Evolutionary conservation across 2,113 vertebrate species (phyloP), one percentile per base, ranked within the genome.

Genomic region (Clinocottus analis): DNA sequence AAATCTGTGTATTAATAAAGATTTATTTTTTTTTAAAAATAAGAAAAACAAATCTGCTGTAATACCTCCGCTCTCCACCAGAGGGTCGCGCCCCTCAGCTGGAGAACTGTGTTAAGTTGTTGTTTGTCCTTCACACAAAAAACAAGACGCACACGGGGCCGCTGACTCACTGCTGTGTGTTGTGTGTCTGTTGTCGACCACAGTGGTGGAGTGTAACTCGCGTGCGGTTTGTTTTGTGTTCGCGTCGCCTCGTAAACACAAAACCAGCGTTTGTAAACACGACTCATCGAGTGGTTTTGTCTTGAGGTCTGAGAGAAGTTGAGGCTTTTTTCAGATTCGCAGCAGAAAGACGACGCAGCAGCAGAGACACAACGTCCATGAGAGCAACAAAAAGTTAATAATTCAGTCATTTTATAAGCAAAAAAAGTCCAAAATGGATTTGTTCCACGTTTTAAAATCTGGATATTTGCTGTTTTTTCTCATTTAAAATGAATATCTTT

Each of bases 181-280:
- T 70, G 58, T 13, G 29, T 33, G 14, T 56, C 59, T 8, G 23
- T 47, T 59, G 9, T 27, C 29, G 65, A 49, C 35, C 63, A 66
- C 67, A 16, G 4, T 1, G 70, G 70, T 76, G 59, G 0, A 3
- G 9, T 77, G 71, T 75, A 62, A 71, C 79, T 79, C 73, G 21
- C 29, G 13, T 61, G 76, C 53, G 82, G 79, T 77, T 82, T 47
- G 23, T 75, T 33, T 82, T 33, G 35, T 61, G 49, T 70, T 72
- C n/a, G 39, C 2, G 2, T 4, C 10, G 27, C 25, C 2, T 33
- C 62, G 7, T 82, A 79, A 84, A 79, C 43, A 9, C 7, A 62
- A 56, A 77, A 62, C 81, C 67, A 55, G 25, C 2, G 12, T 75
- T 51, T 72, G 75, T 31, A 72, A 82, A 79, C 82, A 79, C 65